Conservation (phyloP, 1,140 invertebrate genomes). For the Physella acuta region DNA sequence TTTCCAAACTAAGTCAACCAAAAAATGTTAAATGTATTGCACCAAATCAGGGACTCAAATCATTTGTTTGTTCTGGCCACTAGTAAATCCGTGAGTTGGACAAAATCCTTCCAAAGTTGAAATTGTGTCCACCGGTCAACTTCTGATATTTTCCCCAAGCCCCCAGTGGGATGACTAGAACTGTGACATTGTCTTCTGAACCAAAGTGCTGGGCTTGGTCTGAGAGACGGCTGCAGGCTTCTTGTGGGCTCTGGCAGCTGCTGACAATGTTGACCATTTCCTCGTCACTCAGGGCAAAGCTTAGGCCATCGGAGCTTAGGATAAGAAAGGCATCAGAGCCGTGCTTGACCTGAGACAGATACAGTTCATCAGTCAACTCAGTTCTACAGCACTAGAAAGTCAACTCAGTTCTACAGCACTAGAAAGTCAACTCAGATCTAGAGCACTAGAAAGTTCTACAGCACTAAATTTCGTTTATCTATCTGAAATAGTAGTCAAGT, state of each 20-base stretch:
- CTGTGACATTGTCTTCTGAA: constrained; percentile 65
- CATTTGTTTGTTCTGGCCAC: too few species aligned
- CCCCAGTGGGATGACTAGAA: constrained; percentile 64
- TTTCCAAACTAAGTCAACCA: too few species aligned
- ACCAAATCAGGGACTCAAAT: too few species aligned
- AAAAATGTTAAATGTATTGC: too few species aligned
- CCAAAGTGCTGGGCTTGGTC: constrained; percentile 65
- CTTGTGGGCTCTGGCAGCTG: constrained; percentile 59
- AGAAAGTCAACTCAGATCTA: not conserved
- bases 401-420: not conserved
- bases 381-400: not conserved
- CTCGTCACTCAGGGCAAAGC: constrained; percentile 63
- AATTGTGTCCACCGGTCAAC: constrained; percentile 36
- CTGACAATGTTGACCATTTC: constrained; percentile 64
- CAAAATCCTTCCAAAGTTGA: constrained; percentile 47
- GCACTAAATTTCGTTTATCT: too few species aligned
- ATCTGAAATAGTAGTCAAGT: too few species aligned
- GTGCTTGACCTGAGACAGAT: constrained; percentile 63
- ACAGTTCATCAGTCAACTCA: not conserved
- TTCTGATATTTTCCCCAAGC: constrained; percentile 64
- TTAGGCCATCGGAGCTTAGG: constrained; percentile 65
- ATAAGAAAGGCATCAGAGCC: constrained; percentile 65
- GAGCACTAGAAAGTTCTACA: too few species aligned
- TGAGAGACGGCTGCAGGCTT: constrained; percentile 62
- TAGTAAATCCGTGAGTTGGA: constrained; percentile 16